Evolutionary conservation across 2,113 vertebrate genomes (phyloP).

Genomic region (Bungarus multicinctus): DNA sequence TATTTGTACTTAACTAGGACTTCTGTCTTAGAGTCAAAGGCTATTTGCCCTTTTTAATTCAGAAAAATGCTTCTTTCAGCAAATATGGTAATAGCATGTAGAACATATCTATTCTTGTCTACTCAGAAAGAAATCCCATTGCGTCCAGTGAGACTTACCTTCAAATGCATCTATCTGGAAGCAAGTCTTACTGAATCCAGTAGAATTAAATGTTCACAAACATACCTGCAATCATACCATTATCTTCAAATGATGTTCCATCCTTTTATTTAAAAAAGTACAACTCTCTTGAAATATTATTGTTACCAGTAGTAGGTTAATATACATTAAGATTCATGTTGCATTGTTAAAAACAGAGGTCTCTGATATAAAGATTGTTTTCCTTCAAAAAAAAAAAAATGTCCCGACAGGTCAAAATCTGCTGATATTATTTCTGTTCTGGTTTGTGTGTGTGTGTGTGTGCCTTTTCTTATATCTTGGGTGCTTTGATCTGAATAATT

Average conservation of each 20-base stretch:
- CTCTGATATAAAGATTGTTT: neutral
- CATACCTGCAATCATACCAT: neutral
- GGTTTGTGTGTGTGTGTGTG: no score
- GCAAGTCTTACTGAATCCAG: neutral
- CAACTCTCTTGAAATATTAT: neutral
- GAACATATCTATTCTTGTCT: neutral
- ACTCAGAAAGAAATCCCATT: neutral
- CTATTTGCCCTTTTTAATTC: conserved; percentile 67
- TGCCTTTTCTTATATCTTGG: neutral
- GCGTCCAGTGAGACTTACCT: neutral
- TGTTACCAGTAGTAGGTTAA: neutral
- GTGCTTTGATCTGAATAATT: neutral
- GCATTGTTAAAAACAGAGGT: conserved; percentile 6
- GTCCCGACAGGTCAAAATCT: neutral
- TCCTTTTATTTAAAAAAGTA: neutral
- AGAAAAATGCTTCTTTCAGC: conserved; percentile 69
- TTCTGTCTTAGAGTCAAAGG: conserved; percentile 69
- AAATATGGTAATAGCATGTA: conserved; percentile 77
- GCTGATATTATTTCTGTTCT: neutral
- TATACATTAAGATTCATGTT: neutral
- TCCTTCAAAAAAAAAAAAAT: neutral
- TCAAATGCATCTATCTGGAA: neutral
- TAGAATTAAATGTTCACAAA: neutral
- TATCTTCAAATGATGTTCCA: neutral
- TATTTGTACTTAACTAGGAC: conserved; percentile 70